Conservation (phyloP, 2,888 invertebrate species). For the Euphydryas editha region DNA sequence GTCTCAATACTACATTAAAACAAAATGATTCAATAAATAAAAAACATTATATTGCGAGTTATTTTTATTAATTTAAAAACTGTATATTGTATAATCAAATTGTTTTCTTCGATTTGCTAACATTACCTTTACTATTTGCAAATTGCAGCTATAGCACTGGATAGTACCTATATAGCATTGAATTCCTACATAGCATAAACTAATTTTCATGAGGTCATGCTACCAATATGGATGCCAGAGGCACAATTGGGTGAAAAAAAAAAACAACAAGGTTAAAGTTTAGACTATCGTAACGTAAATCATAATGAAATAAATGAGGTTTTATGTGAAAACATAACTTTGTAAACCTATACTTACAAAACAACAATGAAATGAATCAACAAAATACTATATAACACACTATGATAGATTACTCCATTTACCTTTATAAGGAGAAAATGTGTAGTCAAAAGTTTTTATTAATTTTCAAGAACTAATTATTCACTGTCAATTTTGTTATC, state of each 20-base stretch:
- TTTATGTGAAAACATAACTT: neutral
- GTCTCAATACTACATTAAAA: constrained; percentile 16
- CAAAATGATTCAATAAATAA: constrained; percentile 12
- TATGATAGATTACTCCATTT: neutral
- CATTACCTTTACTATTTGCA: neutral
- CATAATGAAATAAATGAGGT: neutral
- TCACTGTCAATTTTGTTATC: constrained; percentile 8
- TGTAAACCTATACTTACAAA: neutral
- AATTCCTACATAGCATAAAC: neutral
- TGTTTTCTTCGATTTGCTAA: neutral
- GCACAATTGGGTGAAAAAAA: constrained; percentile 50
- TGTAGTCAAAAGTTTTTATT: neutral
- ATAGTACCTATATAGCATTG: neutral
- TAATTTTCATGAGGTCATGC: constrained; percentile 45
- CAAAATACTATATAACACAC: neutral
- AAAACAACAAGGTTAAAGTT: constrained; percentile 45
- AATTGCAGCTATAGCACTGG: too few species aligned
- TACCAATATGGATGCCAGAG: constrained; percentile 46
- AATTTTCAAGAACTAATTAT: neutral
- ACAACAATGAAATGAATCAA: neutral
- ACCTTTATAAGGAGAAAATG: neutral
- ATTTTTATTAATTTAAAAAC: neutral
- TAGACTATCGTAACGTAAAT: neutral
- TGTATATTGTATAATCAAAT: neutral
- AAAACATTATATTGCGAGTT: constrained; percentile 18